phyloP scores from a whole-genome alignment of 1,140 invertebrate genomes.

The Periplaneta americana region DNA sequence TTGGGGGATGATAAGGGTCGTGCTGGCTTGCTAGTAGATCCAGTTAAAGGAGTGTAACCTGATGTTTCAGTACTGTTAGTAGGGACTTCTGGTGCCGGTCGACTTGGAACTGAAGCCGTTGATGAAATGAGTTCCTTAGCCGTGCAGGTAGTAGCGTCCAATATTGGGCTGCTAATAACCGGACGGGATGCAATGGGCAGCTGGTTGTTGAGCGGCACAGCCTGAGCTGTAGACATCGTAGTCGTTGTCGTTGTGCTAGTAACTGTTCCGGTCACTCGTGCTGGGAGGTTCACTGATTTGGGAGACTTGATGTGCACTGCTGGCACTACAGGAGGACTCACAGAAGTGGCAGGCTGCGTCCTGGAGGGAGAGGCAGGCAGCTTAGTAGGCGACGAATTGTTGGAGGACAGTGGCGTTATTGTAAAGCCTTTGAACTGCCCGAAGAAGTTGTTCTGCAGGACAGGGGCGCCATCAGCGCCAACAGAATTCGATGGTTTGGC shows the following conservation, averaged over 20 bases:
- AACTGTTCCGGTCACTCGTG: conserved; percentile 36
- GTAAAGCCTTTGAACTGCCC: conserved; percentile 82
- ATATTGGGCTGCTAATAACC: conserved; percentile 70
- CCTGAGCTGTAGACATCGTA: conserved; percentile 40
- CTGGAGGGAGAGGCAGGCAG: conserved; percentile 38
- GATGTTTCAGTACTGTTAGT: conserved; percentile 11
- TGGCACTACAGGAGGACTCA: conserved; percentile 36
- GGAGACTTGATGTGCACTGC: conserved; percentile 23
- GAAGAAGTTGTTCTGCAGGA: conserved; percentile 58
- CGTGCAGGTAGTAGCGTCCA: conserved; percentile 71
- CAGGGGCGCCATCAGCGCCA: conserved; percentile 45
- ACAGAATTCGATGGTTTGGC: conserved; percentile 38
- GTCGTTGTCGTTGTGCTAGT: conserved; percentile 28
- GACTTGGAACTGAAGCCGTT: conserved; percentile 44
- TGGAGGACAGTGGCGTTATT: conserved; percentile 53
- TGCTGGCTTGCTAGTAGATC: conserved; percentile 7
- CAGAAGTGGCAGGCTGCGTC: conserved; percentile 40
- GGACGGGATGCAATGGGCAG: conserved; percentile 59
- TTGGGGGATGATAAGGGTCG: conserved; percentile 47
- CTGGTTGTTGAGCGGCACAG: conserved; percentile 49
- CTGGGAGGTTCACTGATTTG: conserved; percentile 30
- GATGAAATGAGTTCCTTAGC: conserved; percentile 37
- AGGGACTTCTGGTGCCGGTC: conserved; percentile 43
- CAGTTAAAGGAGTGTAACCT: neutral
- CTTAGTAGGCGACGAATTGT: conserved; percentile 16